Evolutionary conservation across 2,797 vertebrate genomes (phyloP), one percentile per base, ranked within the genome.

Genomic region (Rallus crepitans): DNA sequence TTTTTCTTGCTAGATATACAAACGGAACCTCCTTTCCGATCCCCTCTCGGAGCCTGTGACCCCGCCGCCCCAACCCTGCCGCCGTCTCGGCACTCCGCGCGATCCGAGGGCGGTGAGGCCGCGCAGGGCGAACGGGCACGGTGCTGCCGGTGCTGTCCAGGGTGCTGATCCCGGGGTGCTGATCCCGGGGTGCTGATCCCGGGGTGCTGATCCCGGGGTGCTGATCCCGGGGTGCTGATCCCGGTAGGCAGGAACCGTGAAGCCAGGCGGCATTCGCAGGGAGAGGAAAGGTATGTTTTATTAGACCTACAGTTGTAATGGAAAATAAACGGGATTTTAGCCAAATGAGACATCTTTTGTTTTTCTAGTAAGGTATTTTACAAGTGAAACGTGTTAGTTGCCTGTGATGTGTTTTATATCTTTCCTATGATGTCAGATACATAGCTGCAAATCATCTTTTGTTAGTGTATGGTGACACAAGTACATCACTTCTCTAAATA

Each of bases 221-320:
- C n/a, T n/a, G n/a, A n/a, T n/a, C n/a, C n/a, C n/a, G n/a, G 2
- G 76, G 95, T 94, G 76, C 96, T 95, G 93, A 82, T 20, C 6
- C 0, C 13, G 5, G 24, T 5, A 0, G 7, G 11, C 25, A 0
- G 4, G 2, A 1, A 12, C 1, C 25, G 0, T 0, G 8, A 1
- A 27, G 27, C 50, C 47, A 0, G 21, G 23, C 7, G 1, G 7
- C 0, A 5, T 0, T 19, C 6, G 8, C 33, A 1, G 9, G 6
- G 12, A 33, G 7, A 7, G 52, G 35, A 10, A 33, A 33, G 18
- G 12, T 11, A 6, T 8, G 42, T 31, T 19, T 24, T 12, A 1
- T 14, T 21, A 76, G 18, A 11, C 6, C 15, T 4, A 3, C 0
- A 0, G 11, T 13, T 16, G 18, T 0, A 15, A 28, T 0, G 39